Conservation (phyloP, 2,888 invertebrate genomes). For the Patella ulyssiponensis region DNA sequence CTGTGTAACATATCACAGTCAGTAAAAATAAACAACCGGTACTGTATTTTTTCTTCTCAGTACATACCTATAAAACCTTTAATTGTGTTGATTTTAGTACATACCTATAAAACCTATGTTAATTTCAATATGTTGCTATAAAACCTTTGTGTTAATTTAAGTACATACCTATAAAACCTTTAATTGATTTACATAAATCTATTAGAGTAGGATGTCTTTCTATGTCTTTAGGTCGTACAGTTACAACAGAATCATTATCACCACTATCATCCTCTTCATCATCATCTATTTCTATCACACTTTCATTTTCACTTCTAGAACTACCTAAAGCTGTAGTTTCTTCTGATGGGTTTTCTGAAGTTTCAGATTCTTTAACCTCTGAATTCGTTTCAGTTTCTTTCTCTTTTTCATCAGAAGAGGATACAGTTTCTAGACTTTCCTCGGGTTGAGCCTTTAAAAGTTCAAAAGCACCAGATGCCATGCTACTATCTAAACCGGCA, state of each 20-base stretch:
- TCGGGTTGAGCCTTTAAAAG: background rate
- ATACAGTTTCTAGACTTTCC: constrained; percentile 16
- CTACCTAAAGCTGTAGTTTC: constrained; percentile 13
- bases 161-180: constrained; percentile 64
- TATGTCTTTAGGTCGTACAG: constrained; percentile 52
- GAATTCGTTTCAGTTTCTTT: constrained; percentile 17
- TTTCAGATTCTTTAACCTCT: constrained; percentile 25
- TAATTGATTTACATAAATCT: constrained; percentile 59
- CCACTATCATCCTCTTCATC: constrained; percentile 45
- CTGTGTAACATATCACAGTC: too few relatives aligned
- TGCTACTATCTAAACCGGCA: constrained; percentile 23
- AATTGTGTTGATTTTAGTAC: constrained; percentile 26
- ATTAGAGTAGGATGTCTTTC: constrained; percentile 46
- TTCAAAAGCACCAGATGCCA: constrained; percentile 4
- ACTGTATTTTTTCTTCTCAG: too few relatives aligned
- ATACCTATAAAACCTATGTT: too few relatives aligned
- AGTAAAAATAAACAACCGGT: too few relatives aligned
- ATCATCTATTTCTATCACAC: constrained; percentile 31
- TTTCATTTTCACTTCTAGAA: constrained; percentile 18
- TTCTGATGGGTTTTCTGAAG: constrained; percentile 22
- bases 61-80: constrained; percentile 13
- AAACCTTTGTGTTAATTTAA: background rate
- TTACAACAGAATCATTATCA: constrained; percentile 58
- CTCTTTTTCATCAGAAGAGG: constrained; percentile 22
- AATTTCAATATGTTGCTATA: background rate